Evolutionary conservation across 2,113 vertebrate species (phyloP).

Genomic region (Pelodiscus sinensis): DNA sequence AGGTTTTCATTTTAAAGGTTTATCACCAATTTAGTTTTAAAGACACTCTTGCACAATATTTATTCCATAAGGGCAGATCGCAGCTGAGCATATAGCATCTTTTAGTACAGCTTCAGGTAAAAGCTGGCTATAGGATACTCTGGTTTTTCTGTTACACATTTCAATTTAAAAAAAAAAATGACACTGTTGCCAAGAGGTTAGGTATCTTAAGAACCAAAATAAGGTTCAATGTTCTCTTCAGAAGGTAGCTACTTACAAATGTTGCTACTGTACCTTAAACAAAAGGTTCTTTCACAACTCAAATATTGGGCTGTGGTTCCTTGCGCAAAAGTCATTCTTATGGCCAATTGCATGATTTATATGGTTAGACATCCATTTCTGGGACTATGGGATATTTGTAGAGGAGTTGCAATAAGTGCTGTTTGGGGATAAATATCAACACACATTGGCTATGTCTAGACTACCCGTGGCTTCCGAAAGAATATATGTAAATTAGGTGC

Average conservation of each 20-base stretch:
- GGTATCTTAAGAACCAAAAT: not conserved
- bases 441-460: not conserved
- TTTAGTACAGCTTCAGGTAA: not conserved
- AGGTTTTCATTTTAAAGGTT: not conserved
- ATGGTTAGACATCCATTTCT: not conserved
- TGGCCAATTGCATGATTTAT: not conserved
- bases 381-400: not conserved
- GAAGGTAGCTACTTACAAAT: not conserved
- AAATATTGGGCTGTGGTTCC: accelerated
- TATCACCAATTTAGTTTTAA: not conserved
- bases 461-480: too few species aligned
- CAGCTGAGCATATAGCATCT: not conserved
- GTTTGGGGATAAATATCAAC: not conserved
- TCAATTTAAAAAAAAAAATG: not conserved
- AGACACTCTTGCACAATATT: accelerated
- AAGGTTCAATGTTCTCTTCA: not conserved
- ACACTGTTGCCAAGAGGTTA: not conserved
- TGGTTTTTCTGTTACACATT: not conserved
- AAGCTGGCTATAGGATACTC: not conserved
- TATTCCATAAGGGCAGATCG: not conserved
- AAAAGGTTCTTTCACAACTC: accelerated
- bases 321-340: not conserved
- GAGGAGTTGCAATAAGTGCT: not conserved
- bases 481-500: too few species aligned
- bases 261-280: not conserved